phyloP scores from a whole-genome alignment of 2,113 vertebrate species.

The Pogona vitticeps region DNA sequence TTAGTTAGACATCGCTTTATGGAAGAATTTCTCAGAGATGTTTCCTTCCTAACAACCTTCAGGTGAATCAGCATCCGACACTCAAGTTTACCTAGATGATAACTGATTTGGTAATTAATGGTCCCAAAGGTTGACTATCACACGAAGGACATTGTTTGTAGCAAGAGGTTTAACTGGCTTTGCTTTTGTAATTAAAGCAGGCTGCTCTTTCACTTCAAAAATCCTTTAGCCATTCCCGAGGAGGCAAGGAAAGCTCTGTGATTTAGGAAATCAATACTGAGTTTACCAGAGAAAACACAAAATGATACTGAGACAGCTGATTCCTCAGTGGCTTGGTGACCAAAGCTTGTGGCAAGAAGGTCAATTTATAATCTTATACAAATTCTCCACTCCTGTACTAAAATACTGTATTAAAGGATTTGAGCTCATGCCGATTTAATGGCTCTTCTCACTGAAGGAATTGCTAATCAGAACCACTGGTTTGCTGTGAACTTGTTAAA shows the following conservation, averaged over 20 bases:
- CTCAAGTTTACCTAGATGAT: slow-evolving; percentile 6
- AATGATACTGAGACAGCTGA: slow-evolving; percentile 22
- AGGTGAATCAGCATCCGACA: slow-evolving; percentile 6
- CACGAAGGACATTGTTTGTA: slow-evolving; percentile 30
- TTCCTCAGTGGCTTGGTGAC: slow-evolving; percentile 20
- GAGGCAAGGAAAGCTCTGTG: slow-evolving; percentile 44
- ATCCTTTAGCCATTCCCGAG: slow-evolving; percentile 31
- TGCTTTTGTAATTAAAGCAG: slow-evolving; percentile 52
- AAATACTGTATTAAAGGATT: slow-evolving; percentile 1
- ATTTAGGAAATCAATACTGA: slow-evolving; percentile 42
- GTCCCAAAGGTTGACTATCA: slow-evolving; percentile 24
- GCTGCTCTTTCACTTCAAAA: slow-evolving; percentile 20
- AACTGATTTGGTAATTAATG: slow-evolving; percentile 49
- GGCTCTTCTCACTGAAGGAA: slow-evolving; percentile 34
- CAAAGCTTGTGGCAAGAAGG: slow-evolving; percentile 33
- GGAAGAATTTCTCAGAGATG: slow-evolving; percentile 11
- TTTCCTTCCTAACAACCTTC: slow-evolving; percentile 5
- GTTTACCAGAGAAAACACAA: slow-evolving; percentile 45
- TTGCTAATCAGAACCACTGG: slow-evolving; percentile 9
- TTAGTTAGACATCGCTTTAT: slow-evolving; percentile 20
- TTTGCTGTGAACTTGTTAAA: slow-evolving; percentile 25
- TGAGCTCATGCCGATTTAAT: neutral
- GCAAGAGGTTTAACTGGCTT: slow-evolving; percentile 42
- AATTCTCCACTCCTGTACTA: neutral
- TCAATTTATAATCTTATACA: slow-evolving; percentile 36